phyloP scores from a whole-genome alignment of 2,888 invertebrate genomes.

The Trilocha varians region DNA sequence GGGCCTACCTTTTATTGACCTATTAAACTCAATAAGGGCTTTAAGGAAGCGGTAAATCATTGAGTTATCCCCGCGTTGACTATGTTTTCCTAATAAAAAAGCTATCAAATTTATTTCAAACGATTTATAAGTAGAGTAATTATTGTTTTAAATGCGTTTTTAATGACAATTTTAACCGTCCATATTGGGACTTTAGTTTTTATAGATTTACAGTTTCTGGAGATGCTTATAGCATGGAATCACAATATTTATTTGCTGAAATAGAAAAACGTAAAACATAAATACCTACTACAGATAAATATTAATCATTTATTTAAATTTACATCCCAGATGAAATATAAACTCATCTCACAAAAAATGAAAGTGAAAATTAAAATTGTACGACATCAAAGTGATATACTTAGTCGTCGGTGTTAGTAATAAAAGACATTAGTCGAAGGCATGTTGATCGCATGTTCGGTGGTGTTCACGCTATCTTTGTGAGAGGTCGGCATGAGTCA shows the following conservation, averaged over 20 bases:
- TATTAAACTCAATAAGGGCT: conserved; percentile 34
- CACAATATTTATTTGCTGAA: too few species aligned
- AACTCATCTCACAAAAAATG: not conserved
- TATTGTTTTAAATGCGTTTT: too few species aligned
- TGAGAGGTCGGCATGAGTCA: not conserved
- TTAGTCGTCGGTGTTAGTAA: not conserved
- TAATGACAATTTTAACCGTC: too few species aligned
- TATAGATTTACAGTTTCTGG: too few species aligned
- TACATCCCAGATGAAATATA: too few species aligned
- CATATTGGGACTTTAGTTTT: too few species aligned
- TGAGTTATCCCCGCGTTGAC: conserved; percentile 30
- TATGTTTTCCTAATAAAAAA: conserved; percentile 25
- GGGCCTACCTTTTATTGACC: conserved; percentile 29
- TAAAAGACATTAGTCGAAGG: not conserved
- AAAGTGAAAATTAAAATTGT: not conserved
- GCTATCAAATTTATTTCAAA: conserved; percentile 24
- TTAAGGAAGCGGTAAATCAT: conserved; percentile 34
- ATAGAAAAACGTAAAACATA: too few species aligned
- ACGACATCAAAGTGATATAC: not conserved
- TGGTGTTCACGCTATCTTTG: conserved; percentile 2
- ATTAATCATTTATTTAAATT: too few species aligned
- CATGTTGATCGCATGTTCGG: conserved; percentile 1
- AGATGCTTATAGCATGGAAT: too few species aligned
- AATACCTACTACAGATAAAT: too few species aligned
- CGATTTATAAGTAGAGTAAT: conserved; percentile 19